Percentiles rank a stretch among this genome's conserved stretches.
Evolutionary conservation across 2,113 vertebrate species (phyloP).

Genomic region (Sinocyclocheilus grahami): DNA sequence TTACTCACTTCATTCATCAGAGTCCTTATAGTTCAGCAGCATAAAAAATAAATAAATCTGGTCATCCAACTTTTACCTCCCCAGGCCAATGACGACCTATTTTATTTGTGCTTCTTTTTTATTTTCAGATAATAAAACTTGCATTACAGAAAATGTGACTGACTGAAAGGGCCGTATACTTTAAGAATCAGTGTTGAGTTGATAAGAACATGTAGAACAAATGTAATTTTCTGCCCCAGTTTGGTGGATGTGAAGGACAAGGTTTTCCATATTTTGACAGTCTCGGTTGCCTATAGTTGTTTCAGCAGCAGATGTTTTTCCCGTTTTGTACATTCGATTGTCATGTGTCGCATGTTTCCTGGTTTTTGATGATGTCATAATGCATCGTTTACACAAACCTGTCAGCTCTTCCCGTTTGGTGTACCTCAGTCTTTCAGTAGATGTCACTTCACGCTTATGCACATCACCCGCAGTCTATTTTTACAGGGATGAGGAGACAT

Average conservation of each 20-base stretch:
- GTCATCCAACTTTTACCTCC: slow-evolving; percentile 5
- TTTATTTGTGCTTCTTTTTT: slow-evolving; percentile 36
- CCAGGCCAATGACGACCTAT: background rate
- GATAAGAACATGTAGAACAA: slow-evolving; percentile 5
- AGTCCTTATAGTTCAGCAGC: slow-evolving; percentile 20
- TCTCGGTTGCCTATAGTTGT: background rate
- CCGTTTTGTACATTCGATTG: background rate
- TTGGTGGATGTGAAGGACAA: background rate
- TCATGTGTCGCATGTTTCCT: background rate
- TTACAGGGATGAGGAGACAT: slow-evolving; percentile 24
- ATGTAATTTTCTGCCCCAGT: background rate
- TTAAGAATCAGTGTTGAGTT: slow-evolving; percentile 12
- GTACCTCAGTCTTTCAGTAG: background rate
- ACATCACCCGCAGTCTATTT: slow-evolving; percentile 19
- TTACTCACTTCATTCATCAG: slow-evolving; percentile 10
- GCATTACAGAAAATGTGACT: slow-evolving; percentile 10
- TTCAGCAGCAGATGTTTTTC: background rate
- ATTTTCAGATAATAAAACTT: slow-evolving; percentile 45
- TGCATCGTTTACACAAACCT: background rate
- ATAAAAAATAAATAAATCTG: slow-evolving; percentile 20
- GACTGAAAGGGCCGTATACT: background rate
- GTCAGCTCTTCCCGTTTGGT: background rate
- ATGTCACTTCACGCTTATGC: too few species aligned
- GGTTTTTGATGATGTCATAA: slow-evolving; percentile 28
- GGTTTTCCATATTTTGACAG: slow-evolving; percentile 1